A percentile compares a stretch with the other conserved stretches of the same genome.
phyloP scores from a whole-genome alignment of 2,797 vertebrate genomes.

The Phataginus tricuspis region DNA sequence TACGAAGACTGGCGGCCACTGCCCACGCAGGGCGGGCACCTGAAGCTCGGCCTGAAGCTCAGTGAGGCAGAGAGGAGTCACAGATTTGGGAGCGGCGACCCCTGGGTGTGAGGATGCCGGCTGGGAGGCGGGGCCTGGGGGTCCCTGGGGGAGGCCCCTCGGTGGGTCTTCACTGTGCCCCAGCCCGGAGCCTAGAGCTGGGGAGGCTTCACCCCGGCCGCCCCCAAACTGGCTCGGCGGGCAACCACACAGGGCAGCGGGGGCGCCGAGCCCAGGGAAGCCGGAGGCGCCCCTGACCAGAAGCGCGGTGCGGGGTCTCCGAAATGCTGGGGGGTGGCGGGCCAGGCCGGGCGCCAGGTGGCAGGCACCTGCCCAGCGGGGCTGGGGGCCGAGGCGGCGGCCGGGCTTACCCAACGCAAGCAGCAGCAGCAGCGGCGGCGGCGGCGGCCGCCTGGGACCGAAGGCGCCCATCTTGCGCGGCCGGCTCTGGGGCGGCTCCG shows the following conservation, averaged over 20 bases:
- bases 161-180: background rate
- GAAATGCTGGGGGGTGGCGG: background rate
- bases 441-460: background rate
- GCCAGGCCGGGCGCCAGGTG: background rate
- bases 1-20: conserved; percentile 58
- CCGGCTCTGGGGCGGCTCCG: conserved; percentile 34
- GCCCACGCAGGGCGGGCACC: conserved; percentile 73
- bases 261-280: background rate
- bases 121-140: background rate
- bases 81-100: background rate
- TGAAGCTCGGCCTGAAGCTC: conserved; percentile 54
- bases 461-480: conserved; percentile 72
- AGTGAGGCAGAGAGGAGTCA: background rate
- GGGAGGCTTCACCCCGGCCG: background rate
- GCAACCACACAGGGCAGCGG: background rate
- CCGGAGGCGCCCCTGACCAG: background rate
- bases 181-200: background rate
- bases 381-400: background rate
- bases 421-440: conserved; percentile 24
- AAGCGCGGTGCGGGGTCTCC: background rate
- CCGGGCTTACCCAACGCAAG: conserved; percentile 76
- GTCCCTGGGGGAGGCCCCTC: background rate
- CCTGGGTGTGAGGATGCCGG: background rate
- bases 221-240: background rate
- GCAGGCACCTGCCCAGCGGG: conserved; percentile 31